Percentiles rank a stretch among this genome's conserved stretches.
phyloP scores from a whole-genome alignment of 2,888 invertebrate species.

The Rhamnusium bicolor region DNA sequence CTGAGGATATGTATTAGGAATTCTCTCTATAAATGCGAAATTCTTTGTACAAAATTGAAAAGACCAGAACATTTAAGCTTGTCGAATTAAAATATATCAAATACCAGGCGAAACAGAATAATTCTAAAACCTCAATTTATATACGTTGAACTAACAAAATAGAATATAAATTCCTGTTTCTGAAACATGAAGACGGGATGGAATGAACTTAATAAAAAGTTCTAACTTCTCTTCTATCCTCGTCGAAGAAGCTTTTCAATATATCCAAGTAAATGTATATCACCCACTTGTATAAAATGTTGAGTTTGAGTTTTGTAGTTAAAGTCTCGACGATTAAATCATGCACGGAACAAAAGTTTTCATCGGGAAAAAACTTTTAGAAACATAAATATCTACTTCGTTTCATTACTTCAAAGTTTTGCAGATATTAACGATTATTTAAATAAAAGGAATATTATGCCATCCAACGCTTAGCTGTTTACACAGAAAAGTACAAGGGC shows the following conservation, averaged over 20 bases:
- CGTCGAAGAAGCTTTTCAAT: constrained; percentile 17
- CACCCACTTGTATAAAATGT: constrained; percentile 29
- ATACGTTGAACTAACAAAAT: constrained; percentile 16
- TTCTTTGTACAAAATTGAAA: neutral
- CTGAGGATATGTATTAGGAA: too few species aligned
- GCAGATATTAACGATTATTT: constrained; percentile 5
- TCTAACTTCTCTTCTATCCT: constrained; percentile 14
- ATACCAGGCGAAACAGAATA: neutral
- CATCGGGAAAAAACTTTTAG: constrained; percentile 18
- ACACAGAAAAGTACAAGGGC: neutral
- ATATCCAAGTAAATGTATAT: constrained; percentile 29
- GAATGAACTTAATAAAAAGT: constrained; percentile 29
- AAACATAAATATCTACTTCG: constrained; percentile 28
- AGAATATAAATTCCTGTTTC: constrained; percentile 20
- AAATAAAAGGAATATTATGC: constrained; percentile 5
- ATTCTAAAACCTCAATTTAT: constrained; percentile 18
- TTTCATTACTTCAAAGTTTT: constrained; percentile 19
- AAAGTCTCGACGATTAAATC: constrained; percentile 21
- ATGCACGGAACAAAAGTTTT: constrained; percentile 28
- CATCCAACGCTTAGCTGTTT: neutral
- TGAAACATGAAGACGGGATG: neutral
- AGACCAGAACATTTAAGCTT: neutral
- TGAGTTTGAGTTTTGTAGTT: constrained; percentile 26
- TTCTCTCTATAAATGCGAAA: neutral
- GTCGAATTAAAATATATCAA: neutral